Evolutionary conservation across 2,888 invertebrate species (phyloP), one percentile per base, ranked within the genome.

Genomic region (Microplitis deprimator): DNA sequence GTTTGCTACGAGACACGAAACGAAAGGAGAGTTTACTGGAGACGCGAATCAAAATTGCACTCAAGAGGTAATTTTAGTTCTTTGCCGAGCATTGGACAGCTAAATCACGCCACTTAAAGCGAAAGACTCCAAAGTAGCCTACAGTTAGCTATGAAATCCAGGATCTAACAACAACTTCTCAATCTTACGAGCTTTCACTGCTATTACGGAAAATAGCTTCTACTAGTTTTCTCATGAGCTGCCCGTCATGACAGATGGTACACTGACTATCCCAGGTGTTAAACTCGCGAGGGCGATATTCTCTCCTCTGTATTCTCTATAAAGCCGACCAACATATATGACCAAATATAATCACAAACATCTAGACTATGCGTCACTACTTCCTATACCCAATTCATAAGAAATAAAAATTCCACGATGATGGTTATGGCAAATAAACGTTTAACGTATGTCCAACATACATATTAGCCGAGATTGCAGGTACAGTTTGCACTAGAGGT

Each of bases 131-230:
- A 29, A 39, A 40, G 41, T 40, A 41, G 61, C 68, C 50, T 50
- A 50, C 50, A 50, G 50, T 50, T 50, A 77, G 65, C 50, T 50
- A 13, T 50, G 50, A 50, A 50, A 50, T 50, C 50, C 50, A 50
- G 50, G 50, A 50, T 50, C 50, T 50, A 50, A 50, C 50, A 73
- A 68, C 69, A 73, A 68, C 67, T 16, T 59, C 73, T 71, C 62
- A 80, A 72, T 79, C 74, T 78, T 77, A 78, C 80, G 81, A 85
- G 86, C 88, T 89, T 89, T 89, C 87, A 86, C 88, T 85, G 85
- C 85, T 86, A 87, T 89, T 89, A 87, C 84, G 86, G 86, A 84
- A 88, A 88, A 88, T 89, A 87, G 86, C 85, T 81, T 76, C 82
- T 79, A 74, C 65, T 65, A 41, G 73, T 73, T 73, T 67, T 61